Evolutionary conservation across 2,888 invertebrate genomes (phyloP), one percentile per base, ranked within the genome.

Genomic region (Itoplectis maculator): DNA sequence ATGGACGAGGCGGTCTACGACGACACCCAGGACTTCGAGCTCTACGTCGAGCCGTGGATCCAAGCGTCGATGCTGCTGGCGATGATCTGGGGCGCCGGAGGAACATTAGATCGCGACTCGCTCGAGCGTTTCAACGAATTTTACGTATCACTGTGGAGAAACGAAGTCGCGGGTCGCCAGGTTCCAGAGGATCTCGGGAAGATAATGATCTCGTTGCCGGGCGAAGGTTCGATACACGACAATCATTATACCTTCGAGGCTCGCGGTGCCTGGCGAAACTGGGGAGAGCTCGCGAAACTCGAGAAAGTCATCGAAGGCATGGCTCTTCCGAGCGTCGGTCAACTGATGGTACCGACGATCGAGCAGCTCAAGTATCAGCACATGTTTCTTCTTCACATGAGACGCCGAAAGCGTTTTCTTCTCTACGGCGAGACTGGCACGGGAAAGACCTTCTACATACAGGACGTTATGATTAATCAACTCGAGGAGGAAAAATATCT

Each of bases 221-320:
- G 93, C 0, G 98, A 98, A 80, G 97, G 97, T 0, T 92, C 95
- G 69, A 93, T 98, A 7, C 95, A 96, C 86, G 98, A 99, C 91
- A 97, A 97, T 92, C 95, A 95, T 87, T 99, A 97, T 90, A 94
- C 96, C 91, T 97, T 95, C 89, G 97, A 96, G 92, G 95, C 96
- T 54, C 96, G 97, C 91, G 98, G 98, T 0, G 94, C 94, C 66
- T 99, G 98, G 98, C 97, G 96, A 89, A 95, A 95, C 72, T 98
- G 97, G 96, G 95, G 95, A 0, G 98, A 98, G 76, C 90, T 96
- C 66, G 95, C 97, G 0, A 95, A 95, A 89, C 90, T 92, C 47
- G 94, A 94, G 91, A 95, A 96, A 78, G 92, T 95, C 7, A 94
- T 96, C 23, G 61, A 61, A 11, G n/a, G 9, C 37, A 7, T n/a